phyloP scores from a whole-genome alignment of 37 sponge, comb jelly and placozoan species.

The Chondrilla cf. caribensis region DNA sequence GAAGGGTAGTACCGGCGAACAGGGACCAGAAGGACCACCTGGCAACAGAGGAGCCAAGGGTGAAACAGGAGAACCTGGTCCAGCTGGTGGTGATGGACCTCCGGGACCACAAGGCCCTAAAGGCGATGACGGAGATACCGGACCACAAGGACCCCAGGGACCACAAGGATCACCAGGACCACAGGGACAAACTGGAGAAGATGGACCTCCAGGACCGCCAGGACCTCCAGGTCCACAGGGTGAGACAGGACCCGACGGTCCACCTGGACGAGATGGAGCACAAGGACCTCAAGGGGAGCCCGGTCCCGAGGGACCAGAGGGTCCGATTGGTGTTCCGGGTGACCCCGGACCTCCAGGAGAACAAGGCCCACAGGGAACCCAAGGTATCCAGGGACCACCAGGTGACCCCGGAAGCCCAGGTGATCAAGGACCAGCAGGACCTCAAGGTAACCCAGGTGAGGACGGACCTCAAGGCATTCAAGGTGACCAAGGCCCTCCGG shows the following conservation, averaged over 20 bases:
- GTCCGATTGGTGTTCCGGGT: too few species aligned
- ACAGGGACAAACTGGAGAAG: slow-evolving; percentile 2
- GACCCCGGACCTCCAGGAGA: too few species aligned
- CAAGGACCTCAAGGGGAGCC: too few species aligned
- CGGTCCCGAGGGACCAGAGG: too few species aligned
- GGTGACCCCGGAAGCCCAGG: too few species aligned
- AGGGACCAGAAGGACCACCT: slow-evolving; percentile 1
- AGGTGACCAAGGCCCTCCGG: too few species aligned
- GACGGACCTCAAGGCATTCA: too few species aligned
- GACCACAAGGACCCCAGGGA: slow-evolving; percentile 6
- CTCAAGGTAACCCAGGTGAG: too few species aligned
- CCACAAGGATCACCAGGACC: slow-evolving; percentile 7
- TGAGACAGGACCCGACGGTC: background rate
- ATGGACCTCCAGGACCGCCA: background rate
- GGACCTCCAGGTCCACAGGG: slow-evolving; percentile 9
- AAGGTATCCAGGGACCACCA: too few species aligned
- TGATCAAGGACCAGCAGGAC: too few species aligned
- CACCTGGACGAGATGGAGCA: too few species aligned
- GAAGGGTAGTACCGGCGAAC: slow-evolving; percentile 13
- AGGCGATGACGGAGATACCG: slow-evolving; percentile 1
- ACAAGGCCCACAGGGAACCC: too few species aligned
- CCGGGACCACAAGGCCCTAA: background rate
- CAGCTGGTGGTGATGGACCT: background rate
- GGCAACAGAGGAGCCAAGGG: background rate
- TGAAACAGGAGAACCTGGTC: background rate